Conservation (phyloP, 2,888 invertebrate genomes). For the Brachyptera risi region DNA sequence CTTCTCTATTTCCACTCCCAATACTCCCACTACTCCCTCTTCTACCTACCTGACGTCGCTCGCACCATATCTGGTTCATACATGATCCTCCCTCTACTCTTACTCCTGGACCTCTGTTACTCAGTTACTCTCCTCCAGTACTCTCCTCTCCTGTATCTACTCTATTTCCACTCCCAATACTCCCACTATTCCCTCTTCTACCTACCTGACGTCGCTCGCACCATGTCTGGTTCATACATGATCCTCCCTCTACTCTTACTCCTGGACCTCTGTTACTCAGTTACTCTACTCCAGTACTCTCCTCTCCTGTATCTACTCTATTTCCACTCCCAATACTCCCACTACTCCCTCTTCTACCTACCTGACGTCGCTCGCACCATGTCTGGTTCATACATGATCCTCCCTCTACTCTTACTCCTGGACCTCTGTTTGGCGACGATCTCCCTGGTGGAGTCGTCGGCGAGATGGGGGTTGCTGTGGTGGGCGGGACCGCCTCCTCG, state of each 20-base stretch:
- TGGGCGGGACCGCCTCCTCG: slow-evolving; percentile 55
- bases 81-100: slow-evolving; percentile 77
- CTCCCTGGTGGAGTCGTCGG: slow-evolving; percentile 34
- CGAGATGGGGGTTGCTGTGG: slow-evolving; percentile 26
- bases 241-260: slow-evolving; percentile 84
- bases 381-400: slow-evolving; percentile 66
- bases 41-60: slow-evolving; percentile 15
- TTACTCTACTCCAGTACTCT: no score
- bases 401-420: slow-evolving; percentile 78
- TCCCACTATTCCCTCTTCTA: no score
- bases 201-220: slow-evolving; percentile 15
- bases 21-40: no score
- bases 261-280: slow-evolving; percentile 63
- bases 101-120: slow-evolving; percentile 70
- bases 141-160: no score
- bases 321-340: no score
- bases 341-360: no score
- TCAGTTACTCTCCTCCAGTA: no score
- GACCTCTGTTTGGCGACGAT: slow-evolving; percentile 53
- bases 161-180: no score
- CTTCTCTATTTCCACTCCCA: no score
- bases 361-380: slow-evolving; percentile 14
- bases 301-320: no score
- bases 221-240: slow-evolving; percentile 56
- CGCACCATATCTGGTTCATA: slow-evolving; percentile 51